phyloP scores from a whole-genome alignment of 2,797 vertebrate species.

The Sandelia bainsii region DNA sequence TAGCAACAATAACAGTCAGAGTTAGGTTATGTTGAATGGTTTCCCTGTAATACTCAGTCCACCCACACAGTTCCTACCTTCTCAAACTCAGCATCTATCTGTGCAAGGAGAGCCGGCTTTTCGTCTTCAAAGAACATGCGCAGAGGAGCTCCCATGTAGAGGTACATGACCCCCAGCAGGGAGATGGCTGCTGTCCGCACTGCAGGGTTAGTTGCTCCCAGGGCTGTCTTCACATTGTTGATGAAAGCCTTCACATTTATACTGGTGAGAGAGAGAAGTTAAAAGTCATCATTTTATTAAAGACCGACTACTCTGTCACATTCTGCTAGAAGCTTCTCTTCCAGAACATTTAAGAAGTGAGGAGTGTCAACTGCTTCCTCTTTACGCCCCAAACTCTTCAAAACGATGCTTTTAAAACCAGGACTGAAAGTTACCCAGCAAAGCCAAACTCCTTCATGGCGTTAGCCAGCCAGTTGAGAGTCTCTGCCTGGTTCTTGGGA shows the following conservation, averaged over 20 bases:
- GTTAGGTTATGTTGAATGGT: no score
- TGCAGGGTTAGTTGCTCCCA: constrained; percentile 96
- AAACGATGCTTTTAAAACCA: not conserved
- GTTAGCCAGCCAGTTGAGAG: constrained; percentile 95
- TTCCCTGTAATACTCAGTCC: no score
- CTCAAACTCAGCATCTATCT: constrained; percentile 97
- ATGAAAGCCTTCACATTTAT: constrained; percentile 98
- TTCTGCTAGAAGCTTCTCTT: no score
- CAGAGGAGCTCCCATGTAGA: constrained; percentile 95
- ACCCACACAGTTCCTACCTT: constrained; percentile 83
- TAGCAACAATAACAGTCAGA: no score
- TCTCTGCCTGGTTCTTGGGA: constrained; percentile 98
- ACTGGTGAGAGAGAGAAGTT: constrained; percentile 70
- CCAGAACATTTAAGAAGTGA: no score
- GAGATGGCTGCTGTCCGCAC: constrained; percentile 94
- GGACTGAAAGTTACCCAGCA: constrained; percentile 85
- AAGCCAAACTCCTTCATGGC: constrained; percentile 99
- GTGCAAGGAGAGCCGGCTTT: constrained; percentile 94
- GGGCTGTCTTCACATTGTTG: constrained; percentile 96
- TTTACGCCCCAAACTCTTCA: no score
- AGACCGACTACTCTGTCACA: no score
- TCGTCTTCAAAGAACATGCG: constrained; percentile 99
- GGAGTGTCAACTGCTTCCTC: no score
- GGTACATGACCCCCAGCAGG: constrained; percentile 94
- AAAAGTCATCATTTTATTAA: not conserved